Conservation (phyloP, 2,797 vertebrate species). For the Malacoctenus gilli region DNA sequence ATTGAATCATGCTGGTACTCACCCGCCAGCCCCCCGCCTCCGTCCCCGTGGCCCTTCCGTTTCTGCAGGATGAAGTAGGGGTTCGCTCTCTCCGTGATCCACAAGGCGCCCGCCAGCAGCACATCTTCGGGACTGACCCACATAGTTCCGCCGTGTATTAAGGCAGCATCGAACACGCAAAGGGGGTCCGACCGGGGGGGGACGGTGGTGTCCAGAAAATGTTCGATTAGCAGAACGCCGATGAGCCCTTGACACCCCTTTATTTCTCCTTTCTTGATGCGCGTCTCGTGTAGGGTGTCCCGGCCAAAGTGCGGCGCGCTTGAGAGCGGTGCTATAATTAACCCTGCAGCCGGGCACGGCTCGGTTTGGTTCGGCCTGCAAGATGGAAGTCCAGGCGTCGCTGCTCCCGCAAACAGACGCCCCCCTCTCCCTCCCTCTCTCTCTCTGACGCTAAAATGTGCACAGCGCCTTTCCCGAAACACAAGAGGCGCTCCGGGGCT, state of each 20-base stretch:
- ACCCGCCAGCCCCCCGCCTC: conserved; percentile 94
- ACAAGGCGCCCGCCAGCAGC: conserved; percentile 92
- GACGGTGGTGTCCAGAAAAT: background rate
- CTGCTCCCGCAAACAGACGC: conserved; percentile 8
- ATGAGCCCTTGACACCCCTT: conserved; percentile 18
- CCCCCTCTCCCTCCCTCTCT: no score
- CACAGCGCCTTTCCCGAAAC: no score
- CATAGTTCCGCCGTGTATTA: conserved; percentile 77
- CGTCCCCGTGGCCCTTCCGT: conserved; percentile 92
- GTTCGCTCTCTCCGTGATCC: conserved; percentile 96
- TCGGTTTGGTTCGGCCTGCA: conserved; percentile 26
- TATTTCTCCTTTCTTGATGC: no score
- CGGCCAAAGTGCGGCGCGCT: conserved; percentile 11
- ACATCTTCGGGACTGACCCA: conserved; percentile 98
- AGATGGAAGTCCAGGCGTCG: conserved; percentile 9
- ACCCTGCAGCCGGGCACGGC: conserved; percentile 19
- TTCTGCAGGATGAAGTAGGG: conserved; percentile 97
- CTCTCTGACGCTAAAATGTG: no score
- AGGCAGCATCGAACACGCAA: conserved; percentile 67
- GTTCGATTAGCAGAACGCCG: conserved; percentile 4
- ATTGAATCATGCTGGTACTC: conserved; percentile 57
- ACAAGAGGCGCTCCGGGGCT: background rate
- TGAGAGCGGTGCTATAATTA: conserved; percentile 51
- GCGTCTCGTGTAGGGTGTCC: conserved; percentile 9
- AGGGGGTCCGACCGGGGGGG: conserved; percentile 1